Percentiles rank a stretch among this genome's conserved stretches.
These are phyloP conservation scores for Lampris incognitus DNA, from an alignment of 2,113 vertebrate genomes.

Conservation along the genomic window DNA sequence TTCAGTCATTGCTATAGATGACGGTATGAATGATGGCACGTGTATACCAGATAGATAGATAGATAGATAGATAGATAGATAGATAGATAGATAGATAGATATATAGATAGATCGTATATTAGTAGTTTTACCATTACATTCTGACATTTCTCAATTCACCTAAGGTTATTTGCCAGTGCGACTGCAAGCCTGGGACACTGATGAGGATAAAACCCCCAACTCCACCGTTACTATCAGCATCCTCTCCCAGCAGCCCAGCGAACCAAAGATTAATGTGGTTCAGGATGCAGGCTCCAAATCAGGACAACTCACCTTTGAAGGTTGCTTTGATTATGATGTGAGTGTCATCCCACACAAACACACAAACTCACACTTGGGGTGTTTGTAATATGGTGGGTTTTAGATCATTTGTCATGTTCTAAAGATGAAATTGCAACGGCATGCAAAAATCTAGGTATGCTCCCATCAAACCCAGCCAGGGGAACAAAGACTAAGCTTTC, in stretches of 20 bases:
- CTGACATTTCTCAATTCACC: not conserved
- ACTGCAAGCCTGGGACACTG: slow-evolving; percentile 32
- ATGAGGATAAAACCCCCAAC: slow-evolving; percentile 73
- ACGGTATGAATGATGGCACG: slow-evolving; percentile 72
- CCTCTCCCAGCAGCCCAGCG: slow-evolving; percentile 65
- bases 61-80: not conserved
- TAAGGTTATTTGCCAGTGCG: slow-evolving; percentile 49
- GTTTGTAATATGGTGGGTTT: too few relatives aligned
- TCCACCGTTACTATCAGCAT: slow-evolving; percentile 77
- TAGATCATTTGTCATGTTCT: too few relatives aligned
- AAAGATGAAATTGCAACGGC: too few relatives aligned
- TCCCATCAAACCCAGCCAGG: too few relatives aligned
- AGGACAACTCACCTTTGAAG: slow-evolving; percentile 61
- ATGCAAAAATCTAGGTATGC: too few relatives aligned
- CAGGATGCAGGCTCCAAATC: not conserved
- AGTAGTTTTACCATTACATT: not conserved
- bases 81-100: not conserved
- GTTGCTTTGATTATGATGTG: slow-evolving; percentile 86
- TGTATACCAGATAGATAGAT: too few relatives aligned
- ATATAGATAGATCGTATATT: too few relatives aligned
- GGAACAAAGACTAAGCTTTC: too few relatives aligned
- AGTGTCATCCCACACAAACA: not conserved
- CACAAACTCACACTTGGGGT: not conserved
- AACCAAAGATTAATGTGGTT: slow-evolving; percentile 59
- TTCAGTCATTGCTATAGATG: slow-evolving; percentile 73